Conservation (phyloP, 2,888 invertebrate species). For the Xylota sylvarum region DNA sequence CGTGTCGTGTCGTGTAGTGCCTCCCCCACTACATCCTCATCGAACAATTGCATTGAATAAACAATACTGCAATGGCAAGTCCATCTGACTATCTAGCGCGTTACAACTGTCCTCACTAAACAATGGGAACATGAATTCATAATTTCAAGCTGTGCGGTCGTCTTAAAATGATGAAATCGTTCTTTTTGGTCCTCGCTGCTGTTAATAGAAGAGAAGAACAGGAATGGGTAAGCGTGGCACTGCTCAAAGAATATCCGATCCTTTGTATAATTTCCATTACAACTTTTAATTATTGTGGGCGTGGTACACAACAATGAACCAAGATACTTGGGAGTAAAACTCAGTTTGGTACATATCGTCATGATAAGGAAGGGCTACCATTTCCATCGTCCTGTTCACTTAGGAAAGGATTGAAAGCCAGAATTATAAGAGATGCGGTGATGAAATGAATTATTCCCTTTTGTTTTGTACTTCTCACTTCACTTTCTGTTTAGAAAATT, state of each 20-base stretch:
- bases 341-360: not conserved
- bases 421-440: constrained; percentile 66
- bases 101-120: constrained; percentile 52
- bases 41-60: constrained; percentile 45
- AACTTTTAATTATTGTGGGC: constrained; percentile 75
- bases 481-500: constrained; percentile 63
- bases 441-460: constrained; percentile 72
- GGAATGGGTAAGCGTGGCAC: constrained; percentile 4
- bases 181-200: constrained; percentile 33
- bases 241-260: constrained; percentile 70
- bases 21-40: not conserved
- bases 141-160: constrained; percentile 66
- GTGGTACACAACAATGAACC: constrained; percentile 12
- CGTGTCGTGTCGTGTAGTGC: constrained; percentile 8
- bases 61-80: constrained; percentile 53
- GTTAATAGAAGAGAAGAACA: not conserved
- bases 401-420: constrained; percentile 20
- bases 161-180: constrained; percentile 71
- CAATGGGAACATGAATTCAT: constrained; percentile 65
- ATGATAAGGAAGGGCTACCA: not conserved
- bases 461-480: constrained; percentile 44
- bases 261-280: constrained; percentile 73
- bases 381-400: constrained; percentile 10
- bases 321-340: constrained; percentile 9
- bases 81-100: constrained; percentile 8